Conservation (phyloP, 2,888 invertebrate species). For the Carabus problematicus region DNA sequence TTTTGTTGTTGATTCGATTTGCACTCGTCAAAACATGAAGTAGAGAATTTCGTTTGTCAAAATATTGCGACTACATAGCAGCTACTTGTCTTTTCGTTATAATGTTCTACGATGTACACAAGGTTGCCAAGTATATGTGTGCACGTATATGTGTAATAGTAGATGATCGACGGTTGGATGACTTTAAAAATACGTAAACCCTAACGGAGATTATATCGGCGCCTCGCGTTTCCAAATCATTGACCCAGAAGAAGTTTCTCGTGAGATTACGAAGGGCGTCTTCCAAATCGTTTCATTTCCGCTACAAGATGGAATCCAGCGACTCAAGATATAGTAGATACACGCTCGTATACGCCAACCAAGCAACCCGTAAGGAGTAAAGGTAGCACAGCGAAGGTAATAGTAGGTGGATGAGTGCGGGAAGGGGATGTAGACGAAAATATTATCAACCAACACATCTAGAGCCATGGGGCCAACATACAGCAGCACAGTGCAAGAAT, state of each 20-base stretch:
- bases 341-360: neutral
- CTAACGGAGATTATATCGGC: slow-evolving; percentile 34
- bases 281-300: slow-evolving; percentile 58
- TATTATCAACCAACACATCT: neutral
- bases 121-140: too few species aligned
- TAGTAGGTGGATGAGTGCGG: too few species aligned
- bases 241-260: slow-evolving; percentile 21
- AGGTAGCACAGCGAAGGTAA: neutral
- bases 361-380: neutral
- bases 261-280: slow-evolving; percentile 55
- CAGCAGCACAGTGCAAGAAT: too few species aligned
- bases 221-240: slow-evolving; percentile 32
- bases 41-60: too few species aligned
- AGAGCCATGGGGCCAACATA: too few species aligned
- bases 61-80: too few species aligned
- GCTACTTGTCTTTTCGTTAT: too few species aligned
- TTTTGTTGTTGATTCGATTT: too few species aligned
- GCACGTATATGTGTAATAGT: neutral
- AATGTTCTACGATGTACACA: too few species aligned
- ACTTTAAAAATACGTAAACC: slow-evolving; percentile 33
- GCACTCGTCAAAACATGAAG: too few species aligned
- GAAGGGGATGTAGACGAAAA: neutral
- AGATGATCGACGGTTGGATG: slow-evolving; percentile 4
- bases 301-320: slow-evolving; percentile 51
- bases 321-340: slow-evolving; percentile 12